These are phyloP conservation scores for Jordanella pulchra DNA, from an alignment of 2,797 vertebrate species.

Conservation along the genomic window DNA sequence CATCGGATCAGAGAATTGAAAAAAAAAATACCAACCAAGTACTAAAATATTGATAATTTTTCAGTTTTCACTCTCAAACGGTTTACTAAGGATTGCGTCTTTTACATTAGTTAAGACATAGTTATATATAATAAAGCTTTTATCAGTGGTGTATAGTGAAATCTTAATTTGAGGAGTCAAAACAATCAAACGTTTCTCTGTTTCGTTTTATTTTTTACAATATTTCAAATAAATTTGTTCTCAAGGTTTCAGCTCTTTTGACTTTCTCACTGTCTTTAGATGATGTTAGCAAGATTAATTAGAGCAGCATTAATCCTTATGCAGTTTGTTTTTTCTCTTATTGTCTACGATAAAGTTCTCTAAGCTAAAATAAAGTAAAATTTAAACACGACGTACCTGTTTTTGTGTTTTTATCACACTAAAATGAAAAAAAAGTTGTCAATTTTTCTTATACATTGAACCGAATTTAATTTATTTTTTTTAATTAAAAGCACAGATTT, in stretches of 20 bases:
- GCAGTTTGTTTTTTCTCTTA: background rate
- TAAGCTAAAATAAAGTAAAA: background rate
- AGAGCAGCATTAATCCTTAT: background rate
- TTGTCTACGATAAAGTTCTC: background rate
- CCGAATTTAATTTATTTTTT: too few species aligned
- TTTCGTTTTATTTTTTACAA: background rate
- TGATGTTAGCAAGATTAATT: background rate
- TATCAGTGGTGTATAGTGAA: background rate
- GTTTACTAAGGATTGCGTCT: background rate
- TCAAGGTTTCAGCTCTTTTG: background rate
- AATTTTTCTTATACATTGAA: background rate
- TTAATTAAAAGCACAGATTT: too few species aligned
- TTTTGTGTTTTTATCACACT: background rate
- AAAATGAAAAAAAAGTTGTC: background rate
- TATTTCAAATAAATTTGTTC: background rate
- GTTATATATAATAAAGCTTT: background rate
- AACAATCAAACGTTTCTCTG: background rate
- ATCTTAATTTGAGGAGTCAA: background rate
- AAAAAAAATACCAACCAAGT: background rate
- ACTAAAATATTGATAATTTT: background rate
- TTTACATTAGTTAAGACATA: background rate
- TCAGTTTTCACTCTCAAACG: background rate
- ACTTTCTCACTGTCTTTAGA: background rate
- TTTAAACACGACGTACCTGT: background rate
- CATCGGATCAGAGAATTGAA: background rate